phyloP scores from a whole-genome alignment of 2,113 vertebrate species.

The Ochotona curzoniae region DNA sequence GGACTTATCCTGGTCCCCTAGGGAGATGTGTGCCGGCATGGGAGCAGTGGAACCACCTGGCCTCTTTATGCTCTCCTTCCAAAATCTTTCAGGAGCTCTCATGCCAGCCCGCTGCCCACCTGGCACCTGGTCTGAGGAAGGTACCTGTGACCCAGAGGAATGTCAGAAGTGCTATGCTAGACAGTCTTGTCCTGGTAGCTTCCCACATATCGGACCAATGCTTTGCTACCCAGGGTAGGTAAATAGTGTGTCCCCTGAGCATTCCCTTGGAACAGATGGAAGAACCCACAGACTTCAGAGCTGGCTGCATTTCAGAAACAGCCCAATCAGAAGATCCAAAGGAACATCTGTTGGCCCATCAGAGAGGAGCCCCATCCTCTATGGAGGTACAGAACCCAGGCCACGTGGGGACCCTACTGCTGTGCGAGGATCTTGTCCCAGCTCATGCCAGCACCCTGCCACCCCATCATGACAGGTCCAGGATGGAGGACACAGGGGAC shows the following conservation, averaged over 20 bases:
- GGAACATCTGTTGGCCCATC: fast-evolving
- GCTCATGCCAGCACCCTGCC: not conserved
- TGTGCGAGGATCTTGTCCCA: not conserved
- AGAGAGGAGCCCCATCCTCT: not conserved
- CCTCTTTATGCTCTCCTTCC: not conserved
- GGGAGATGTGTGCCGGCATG: not conserved
- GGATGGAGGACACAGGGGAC: not conserved
- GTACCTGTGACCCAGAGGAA: conserved; percentile 81
- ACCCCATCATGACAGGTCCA: not conserved
- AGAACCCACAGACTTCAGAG: not conserved
- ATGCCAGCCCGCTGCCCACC: conserved; percentile 87
- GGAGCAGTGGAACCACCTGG: not conserved
- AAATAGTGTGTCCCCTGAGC: not conserved
- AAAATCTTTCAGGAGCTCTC: conserved; percentile 84
- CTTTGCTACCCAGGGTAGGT: conserved; percentile 89
- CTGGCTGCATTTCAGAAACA: not conserved
- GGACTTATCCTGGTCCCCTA: not conserved
- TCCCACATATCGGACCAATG: conserved; percentile 85
- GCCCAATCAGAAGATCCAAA: too few relatives aligned
- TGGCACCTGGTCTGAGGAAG: conserved; percentile 91
- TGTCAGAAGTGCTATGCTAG: conserved; percentile 89
- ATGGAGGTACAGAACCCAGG: not conserved
- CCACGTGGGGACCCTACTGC: not conserved
- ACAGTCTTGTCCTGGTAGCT: conserved; percentile 86
- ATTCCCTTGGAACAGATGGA: not conserved